Percentiles rank a stretch among this genome's conserved stretches.
These are phyloP conservation scores for Cygnus olor DNA, from an alignment of 2,797 vertebrate genomes.

Conservation along the genomic window DNA sequence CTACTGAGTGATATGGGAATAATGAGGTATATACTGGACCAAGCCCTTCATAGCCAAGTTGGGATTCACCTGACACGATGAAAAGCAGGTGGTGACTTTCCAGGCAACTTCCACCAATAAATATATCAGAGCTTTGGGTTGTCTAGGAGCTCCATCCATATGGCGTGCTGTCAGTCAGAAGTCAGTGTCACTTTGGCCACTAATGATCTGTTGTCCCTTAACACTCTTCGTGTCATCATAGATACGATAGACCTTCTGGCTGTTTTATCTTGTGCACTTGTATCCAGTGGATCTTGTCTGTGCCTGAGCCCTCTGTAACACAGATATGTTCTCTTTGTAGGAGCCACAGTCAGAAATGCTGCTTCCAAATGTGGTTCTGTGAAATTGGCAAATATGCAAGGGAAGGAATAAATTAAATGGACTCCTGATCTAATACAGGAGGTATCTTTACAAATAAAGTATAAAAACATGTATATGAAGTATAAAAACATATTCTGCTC, in stretches of 20 bases:
- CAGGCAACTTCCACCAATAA: neutral
- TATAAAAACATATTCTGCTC: neutral
- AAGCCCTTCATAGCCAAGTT: neutral
- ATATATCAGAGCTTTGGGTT: neutral
- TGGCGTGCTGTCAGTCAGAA: neutral
- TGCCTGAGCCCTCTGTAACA: neutral
- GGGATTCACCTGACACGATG: neutral
- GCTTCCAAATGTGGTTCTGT: neutral
- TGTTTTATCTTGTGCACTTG: neutral
- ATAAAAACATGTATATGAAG: neutral
- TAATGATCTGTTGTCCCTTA: neutral
- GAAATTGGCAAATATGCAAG: neutral
- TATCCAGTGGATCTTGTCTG: neutral
- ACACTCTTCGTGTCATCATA: neutral
- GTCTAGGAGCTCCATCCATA: neutral
- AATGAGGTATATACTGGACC: neutral
- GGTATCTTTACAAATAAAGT: fast-evolving
- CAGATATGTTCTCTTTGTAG: neutral
- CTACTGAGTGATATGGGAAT: neutral
- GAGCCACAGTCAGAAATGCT: neutral
- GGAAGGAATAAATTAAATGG: neutral
- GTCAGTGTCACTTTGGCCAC: neutral
- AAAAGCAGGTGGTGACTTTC: neutral
- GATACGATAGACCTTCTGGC: neutral
- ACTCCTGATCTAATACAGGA: neutral